Percentiles rank a stretch among this genome's conserved stretches.
Conservation (phyloP, 2,888 invertebrate species). For the Sinodicranocentrus sp. region DNA sequence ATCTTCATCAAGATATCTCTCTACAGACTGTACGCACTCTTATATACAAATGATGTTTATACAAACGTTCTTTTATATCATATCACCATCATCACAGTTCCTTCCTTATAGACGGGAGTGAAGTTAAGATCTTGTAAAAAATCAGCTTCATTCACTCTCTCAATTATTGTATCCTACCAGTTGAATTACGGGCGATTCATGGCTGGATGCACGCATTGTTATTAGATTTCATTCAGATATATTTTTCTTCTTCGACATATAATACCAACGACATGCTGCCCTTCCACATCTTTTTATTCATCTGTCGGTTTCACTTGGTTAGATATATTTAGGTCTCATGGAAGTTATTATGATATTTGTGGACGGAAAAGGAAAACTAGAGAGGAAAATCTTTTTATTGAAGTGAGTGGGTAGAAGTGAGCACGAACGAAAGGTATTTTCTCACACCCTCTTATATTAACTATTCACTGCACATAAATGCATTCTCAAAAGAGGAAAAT, state of each 20-base stretch:
- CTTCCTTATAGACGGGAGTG: too few species aligned
- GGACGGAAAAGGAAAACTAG: too few species aligned
- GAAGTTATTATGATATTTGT: too few species aligned
- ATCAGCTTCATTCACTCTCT: too few species aligned
- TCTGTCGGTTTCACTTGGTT: background rate
- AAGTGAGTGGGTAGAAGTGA: background rate
- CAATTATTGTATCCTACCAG: too few species aligned
- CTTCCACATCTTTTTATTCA: background rate
- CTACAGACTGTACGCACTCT: background rate
- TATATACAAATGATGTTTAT: background rate
- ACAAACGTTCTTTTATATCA: background rate
- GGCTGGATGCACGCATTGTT: slow-evolving; percentile 29
- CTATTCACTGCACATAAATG: background rate
- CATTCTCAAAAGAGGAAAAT: too few species aligned
- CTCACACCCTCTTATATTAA: slow-evolving; percentile 30
- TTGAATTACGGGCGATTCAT: slow-evolving; percentile 1
- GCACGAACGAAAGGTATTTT: slow-evolving; percentile 34
- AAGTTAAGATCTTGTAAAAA: too few species aligned
- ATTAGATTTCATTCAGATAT: slow-evolving; percentile 19
- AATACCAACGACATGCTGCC: background rate
- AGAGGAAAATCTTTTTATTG: too few species aligned
- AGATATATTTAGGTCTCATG: too few species aligned
- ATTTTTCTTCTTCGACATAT: slow-evolving; percentile 12
- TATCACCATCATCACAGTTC: slow-evolving; percentile 1
- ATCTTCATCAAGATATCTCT: slow-evolving; percentile 8